Conservation (phyloP, 2,888 invertebrate genomes). For the Spodoptera littoralis region DNA sequence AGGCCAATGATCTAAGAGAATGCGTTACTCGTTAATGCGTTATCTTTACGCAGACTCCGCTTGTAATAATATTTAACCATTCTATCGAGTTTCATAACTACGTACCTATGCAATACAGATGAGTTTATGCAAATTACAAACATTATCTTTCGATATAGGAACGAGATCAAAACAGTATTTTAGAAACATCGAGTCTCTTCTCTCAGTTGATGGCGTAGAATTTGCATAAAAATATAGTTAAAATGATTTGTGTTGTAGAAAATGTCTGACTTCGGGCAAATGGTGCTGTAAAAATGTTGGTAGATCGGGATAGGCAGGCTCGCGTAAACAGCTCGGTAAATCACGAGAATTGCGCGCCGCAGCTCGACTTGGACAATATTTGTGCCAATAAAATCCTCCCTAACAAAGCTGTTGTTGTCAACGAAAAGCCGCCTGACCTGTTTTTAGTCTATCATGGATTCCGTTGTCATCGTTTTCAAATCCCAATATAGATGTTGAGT, state of each 20-base stretch:
- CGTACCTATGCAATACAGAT: background rate
- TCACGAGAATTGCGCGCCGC: conserved; percentile 82
- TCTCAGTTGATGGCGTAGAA: conserved; percentile 56
- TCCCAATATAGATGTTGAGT: conserved; percentile 56
- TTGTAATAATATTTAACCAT: background rate
- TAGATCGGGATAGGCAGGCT: conserved; percentile 77
- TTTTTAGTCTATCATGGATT: conserved; percentile 80
- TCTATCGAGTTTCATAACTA: background rate
- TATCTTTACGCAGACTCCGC: conserved; percentile 1
- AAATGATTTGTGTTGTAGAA: conserved; percentile 79
- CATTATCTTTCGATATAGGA: conserved; percentile 41
- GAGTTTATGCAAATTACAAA: conserved; percentile 28
- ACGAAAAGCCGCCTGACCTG: conserved; percentile 82
- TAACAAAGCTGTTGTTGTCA: conserved; percentile 87
- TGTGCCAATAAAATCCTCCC: conserved; percentile 87
- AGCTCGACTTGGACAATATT: conserved; percentile 86
- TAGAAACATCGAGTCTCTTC: conserved; percentile 51
- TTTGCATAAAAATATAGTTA: conserved; percentile 77
- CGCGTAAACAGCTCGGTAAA: conserved; percentile 87
- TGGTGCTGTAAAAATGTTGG: conserved; percentile 81
- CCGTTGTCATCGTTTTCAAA: conserved; percentile 68
- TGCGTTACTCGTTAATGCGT: background rate
- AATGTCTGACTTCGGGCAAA: conserved; percentile 77
- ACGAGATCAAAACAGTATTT: conserved; percentile 53
- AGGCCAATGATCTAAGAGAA: conserved; percentile 1